Percentiles rank a stretch among this genome's conserved stretches.
phyloP scores from a whole-genome alignment of 2,113 vertebrate species.

The Sarotherodon lohbergeri region DNA sequence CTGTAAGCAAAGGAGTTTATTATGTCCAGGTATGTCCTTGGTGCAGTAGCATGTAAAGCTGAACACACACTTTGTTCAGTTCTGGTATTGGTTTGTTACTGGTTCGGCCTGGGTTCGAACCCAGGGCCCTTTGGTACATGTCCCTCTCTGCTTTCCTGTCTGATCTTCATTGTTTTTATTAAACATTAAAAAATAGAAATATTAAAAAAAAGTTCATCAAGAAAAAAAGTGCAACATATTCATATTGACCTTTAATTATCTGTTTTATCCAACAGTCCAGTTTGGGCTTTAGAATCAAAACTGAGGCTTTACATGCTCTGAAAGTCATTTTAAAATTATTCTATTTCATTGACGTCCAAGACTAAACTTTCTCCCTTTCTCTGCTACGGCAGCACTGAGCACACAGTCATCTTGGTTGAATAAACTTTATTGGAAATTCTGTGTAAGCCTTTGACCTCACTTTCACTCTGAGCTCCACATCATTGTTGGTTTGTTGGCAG shows the following conservation, averaged over 20 bases:
- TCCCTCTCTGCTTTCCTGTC: not conserved
- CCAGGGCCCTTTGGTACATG: not conserved
- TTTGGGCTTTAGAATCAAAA: not conserved
- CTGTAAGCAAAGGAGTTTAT: conserved; percentile 91
- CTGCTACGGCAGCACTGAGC: not conserved
- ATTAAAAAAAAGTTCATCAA: not conserved
- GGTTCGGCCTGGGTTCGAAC: accelerated
- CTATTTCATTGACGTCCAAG: not conserved
- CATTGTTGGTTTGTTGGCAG: not conserved
- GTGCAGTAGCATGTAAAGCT: not conserved
- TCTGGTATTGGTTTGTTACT: not conserved
- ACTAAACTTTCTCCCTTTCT: not conserved
- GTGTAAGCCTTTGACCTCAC: not conserved
- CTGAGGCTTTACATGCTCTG: not conserved
- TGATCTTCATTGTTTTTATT: not conserved
- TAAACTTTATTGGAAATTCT: not conserved
- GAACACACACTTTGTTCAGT: not conserved
- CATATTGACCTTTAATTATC: not conserved
- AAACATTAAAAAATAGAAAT: not conserved
- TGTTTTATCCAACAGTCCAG: not conserved
- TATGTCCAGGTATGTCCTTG: conserved; percentile 88
- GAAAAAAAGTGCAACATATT: not conserved
- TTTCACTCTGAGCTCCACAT: not conserved
- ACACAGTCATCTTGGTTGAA: not conserved
- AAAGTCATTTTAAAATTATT: not conserved